Evolutionary conservation across 2,888 invertebrate genomes (phyloP).

Genomic region (Adela reaumurella): DNA sequence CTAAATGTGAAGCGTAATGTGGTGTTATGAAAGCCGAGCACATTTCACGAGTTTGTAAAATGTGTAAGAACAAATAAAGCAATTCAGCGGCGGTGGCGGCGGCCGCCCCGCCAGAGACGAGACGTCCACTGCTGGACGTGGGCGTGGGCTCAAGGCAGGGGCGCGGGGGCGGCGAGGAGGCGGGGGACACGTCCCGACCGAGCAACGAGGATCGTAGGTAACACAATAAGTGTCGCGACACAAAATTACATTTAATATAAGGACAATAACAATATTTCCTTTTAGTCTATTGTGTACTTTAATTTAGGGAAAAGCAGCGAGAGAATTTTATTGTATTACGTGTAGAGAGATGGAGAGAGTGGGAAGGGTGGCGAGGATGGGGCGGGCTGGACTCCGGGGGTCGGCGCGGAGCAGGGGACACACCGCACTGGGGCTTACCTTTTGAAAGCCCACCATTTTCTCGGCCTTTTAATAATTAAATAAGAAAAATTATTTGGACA

Average conservation of each 20-base stretch:
- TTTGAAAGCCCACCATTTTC: slow-evolving; percentile 1
- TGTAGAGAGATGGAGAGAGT: no score
- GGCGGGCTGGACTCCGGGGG: neutral
- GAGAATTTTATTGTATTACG: slow-evolving; percentile 1
- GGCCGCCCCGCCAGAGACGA: no score
- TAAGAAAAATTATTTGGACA: neutral
- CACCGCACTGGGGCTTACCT: neutral
- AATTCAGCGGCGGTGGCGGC: no score
- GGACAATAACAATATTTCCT: slow-evolving; percentile 1
- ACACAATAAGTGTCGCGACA: neutral
- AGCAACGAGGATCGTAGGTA: no score
- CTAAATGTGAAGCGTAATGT: no score
- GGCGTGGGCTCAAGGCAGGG: no score
- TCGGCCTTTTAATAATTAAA: neutral
- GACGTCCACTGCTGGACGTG: no score
- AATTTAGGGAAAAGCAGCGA: slow-evolving; percentile 1
- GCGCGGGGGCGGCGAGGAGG: neutral
- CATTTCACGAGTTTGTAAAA: no score
- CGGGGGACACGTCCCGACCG: no score
- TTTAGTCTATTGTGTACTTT: slow-evolving; percentile 1
- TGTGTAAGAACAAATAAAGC: no score
- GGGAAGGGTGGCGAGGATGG: no score
- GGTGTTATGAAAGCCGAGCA: no score
- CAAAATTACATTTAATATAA: slow-evolving; percentile 1
- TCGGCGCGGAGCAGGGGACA: neutral